Conservation (phyloP, 2,888 invertebrate genomes). For the Tupiocoris notatus region DNA sequence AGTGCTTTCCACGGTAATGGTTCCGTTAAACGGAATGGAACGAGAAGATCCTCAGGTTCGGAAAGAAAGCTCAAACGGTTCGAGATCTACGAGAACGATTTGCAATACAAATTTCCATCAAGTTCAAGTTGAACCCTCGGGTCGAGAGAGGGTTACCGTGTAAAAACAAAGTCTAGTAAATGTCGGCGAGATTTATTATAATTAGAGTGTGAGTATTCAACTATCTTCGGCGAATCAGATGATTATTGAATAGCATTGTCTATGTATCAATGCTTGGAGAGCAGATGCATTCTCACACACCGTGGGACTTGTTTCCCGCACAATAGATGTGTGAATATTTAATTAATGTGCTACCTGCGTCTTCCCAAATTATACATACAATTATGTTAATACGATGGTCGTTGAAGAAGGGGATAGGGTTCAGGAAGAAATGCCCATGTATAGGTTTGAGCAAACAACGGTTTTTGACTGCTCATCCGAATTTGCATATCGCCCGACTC, state of each 20-base stretch:
- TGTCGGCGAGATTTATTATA: constrained; percentile 31
- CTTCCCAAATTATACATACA: constrained; percentile 42
- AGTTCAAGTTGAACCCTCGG: background rate
- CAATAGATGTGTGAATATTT: constrained; percentile 43
- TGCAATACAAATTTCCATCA: background rate
- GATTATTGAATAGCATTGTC: constrained; percentile 41
- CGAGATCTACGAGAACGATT: background rate
- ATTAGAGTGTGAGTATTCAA: constrained; percentile 38
- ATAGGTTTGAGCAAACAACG: constrained; percentile 43
- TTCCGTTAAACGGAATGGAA: background rate
- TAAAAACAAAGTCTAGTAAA: constrained; percentile 26
- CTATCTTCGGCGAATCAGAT: constrained; percentile 36
- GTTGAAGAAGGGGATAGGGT: constrained; percentile 10
- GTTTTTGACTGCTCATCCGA: constrained; percentile 1
- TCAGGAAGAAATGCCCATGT: constrained; percentile 34
- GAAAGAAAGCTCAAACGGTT: background rate
- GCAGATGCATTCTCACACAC: constrained; percentile 43
- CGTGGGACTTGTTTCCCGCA: constrained; percentile 36
- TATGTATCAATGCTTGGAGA: constrained; percentile 31
- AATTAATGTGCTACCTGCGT: constrained; percentile 42
- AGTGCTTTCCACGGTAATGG: background rate
- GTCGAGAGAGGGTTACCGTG: constrained; percentile 1
- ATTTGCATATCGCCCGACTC: constrained; percentile 14
- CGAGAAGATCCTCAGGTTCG: background rate
- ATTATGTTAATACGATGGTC: constrained; percentile 32